phyloP scores from a whole-genome alignment of 2,888 invertebrate species.

The Synanthedon formicaeformis region DNA sequence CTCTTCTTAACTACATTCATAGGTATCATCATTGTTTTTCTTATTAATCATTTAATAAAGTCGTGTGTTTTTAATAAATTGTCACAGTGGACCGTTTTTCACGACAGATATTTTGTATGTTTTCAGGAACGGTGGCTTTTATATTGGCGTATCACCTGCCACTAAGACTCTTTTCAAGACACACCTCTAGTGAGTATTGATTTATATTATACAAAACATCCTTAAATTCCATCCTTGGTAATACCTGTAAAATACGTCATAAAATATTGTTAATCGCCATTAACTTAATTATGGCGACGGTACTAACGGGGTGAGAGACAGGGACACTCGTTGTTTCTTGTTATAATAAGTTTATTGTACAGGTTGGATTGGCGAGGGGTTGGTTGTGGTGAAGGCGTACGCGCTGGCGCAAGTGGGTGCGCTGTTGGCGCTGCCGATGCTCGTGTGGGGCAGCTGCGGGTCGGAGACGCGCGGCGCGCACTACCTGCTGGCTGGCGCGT shows the following conservation, averaged over 20 bases:
- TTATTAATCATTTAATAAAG: background rate
- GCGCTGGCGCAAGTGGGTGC: constrained; percentile 72
- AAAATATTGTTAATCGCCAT: too few relatives aligned
- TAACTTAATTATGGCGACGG: too few relatives aligned
- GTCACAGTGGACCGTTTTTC: too few relatives aligned
- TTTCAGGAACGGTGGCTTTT: constrained; percentile 46
- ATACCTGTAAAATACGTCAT: too few relatives aligned
- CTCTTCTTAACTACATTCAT: constrained; percentile 61
- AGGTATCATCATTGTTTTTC: constrained; percentile 19
- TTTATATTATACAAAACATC: too few relatives aligned
- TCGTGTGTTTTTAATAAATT: too few relatives aligned
- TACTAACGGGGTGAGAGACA: too few relatives aligned
- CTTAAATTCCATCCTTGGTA: too few relatives aligned
- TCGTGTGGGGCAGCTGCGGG: constrained; percentile 70
- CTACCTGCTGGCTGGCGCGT: constrained; percentile 72
- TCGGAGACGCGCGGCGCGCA: constrained; percentile 44
- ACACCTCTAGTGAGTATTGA: background rate
- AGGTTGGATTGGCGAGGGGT: too few relatives aligned
- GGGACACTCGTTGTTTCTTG: too few relatives aligned
- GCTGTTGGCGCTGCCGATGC: constrained; percentile 71
- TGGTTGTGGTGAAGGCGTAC: constrained; percentile 57
- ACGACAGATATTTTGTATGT: too few relatives aligned
- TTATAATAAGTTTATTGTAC: background rate
- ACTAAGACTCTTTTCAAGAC: background rate
- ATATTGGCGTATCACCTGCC: constrained; percentile 18